A percentile compares a stretch with the other conserved stretches of the same genome.
Evolutionary conservation across 2,797 vertebrate genomes (phyloP).

Genomic region (Microctenopoma steveboyesi): DNA sequence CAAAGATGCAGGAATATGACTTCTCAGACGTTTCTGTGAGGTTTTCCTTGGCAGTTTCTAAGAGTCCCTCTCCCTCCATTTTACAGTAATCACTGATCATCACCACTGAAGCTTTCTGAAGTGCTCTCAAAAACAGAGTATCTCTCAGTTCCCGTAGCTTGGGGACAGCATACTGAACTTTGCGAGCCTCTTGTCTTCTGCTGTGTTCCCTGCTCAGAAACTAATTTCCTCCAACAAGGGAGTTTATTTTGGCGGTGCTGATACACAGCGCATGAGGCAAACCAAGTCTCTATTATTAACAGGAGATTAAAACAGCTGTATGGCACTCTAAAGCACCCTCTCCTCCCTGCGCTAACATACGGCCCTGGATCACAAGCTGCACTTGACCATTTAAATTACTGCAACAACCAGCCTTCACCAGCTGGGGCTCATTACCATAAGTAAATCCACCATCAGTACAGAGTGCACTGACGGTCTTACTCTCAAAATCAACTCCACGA

Average conservation of each 20-base stretch:
- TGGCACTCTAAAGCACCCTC: conserved; percentile 91
- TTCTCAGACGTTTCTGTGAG: conserved; percentile 40
- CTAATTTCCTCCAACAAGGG: conserved; percentile 80
- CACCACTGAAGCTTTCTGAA: conserved; percentile 66
- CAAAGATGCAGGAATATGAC: conserved; percentile 56
- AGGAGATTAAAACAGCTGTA: conserved; percentile 98
- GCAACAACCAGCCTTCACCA: conserved; percentile 94
- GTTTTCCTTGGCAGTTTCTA: conserved; percentile 59
- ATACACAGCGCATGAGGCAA: conserved; percentile 84
- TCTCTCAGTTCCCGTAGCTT: conserved; percentile 63
- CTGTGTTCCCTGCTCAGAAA: conserved; percentile 71
- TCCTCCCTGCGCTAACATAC: conserved; percentile 90
- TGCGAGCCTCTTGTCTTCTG: conserved; percentile 73
- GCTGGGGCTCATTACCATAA: conserved; percentile 92
- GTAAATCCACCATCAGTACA: conserved; percentile 44
- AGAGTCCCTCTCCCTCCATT: conserved; percentile 58
- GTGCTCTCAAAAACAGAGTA: conserved; percentile 69
- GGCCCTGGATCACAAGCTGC: conserved; percentile 93
- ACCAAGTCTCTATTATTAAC: conserved; percentile 92
- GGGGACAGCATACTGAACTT: conserved; percentile 70
- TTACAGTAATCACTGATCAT: conserved; percentile 77
- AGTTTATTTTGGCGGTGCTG: conserved; percentile 79
- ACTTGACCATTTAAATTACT: conserved; percentile 99
- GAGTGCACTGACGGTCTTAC: conserved; percentile 58
- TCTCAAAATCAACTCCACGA: conserved; percentile 53